Base-by-base conservation (phyloP, 2,797 vertebrate species). In the Alcedo atthis region DNA sequence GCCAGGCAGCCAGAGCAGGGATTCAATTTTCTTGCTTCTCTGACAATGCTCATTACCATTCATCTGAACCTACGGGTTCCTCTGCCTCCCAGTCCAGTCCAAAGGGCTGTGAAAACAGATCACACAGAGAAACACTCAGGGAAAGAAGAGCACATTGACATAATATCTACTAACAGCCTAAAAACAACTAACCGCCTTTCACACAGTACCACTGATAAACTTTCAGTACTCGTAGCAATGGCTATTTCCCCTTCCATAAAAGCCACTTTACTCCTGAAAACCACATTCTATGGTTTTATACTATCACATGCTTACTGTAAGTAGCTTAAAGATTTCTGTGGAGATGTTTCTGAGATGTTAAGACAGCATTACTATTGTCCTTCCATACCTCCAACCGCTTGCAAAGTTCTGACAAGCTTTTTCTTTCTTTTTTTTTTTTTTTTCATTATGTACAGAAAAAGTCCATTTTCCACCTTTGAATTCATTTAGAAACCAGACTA, bases 31-130 rank as follows among this genome's bases (percentile, higher is more conserved):
- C 95, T 88, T 87, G 94, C 81, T 91, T 89, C 95, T 95, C 83
- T 90, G 90, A 97, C 97, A 97, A 93, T 85, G 90, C 96, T 96
- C 93, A 97, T 96, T 97, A 94, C 89, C 96, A 97, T 97, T 96
- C 96, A 93, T 96, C 93, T 53, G 87, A 95, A 95, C 85, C 15
- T 73, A 22, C 15, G 30, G 87, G 80, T 89, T 96, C 92, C 85
- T 87, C 90, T 76, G 90, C 90, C 91, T 90, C 93, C 58, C 7
- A 89, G 58, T 53, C 76, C 3, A 2, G 35, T 53, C 59, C 87
- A 87, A 75, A 69, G 87, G 83, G 71, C 91, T 96, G 69, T 76
- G 69, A 94, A 96, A 96, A 93, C 43, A 77, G 62, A 87, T 64
- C 78, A 30, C 83, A 26, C 8, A 18, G 69, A 63, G 86, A 26